These are phyloP conservation scores for Cheilinus undulatus DNA, from an alignment of 2,113 vertebrate genomes.

Conservation along the genomic window DNA sequence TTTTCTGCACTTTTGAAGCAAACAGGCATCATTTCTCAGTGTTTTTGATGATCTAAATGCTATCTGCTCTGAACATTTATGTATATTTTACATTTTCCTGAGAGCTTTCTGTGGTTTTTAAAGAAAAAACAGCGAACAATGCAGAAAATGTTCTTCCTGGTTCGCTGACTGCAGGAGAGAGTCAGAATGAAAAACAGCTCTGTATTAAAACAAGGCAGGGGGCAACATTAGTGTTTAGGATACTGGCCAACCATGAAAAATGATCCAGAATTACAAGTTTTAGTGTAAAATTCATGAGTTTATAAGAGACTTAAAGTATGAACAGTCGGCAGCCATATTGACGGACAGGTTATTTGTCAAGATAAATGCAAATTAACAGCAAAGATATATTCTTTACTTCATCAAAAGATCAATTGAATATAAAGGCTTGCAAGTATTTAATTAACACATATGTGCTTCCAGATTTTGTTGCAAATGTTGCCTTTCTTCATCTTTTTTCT, in stretches of 20 bases:
- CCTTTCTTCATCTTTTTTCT: no score
- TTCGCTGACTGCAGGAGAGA: not conserved
- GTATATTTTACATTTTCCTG: constrained; percentile 5
- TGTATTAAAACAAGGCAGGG: not conserved
- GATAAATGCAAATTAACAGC: not conserved
- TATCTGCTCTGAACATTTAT: constrained; percentile 3
- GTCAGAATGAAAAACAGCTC: not conserved
- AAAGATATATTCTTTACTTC: no score
- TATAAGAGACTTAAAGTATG: not conserved
- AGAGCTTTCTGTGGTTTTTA: no score
- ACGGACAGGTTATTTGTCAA: not conserved
- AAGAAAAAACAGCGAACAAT: no score
- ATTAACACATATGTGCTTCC: no score
- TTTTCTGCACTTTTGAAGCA: constrained; percentile 5
- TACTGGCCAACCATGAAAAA: not conserved
- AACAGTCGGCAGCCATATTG: not conserved
- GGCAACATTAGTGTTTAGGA: not conserved
- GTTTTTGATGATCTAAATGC: not conserved
- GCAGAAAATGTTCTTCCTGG: not conserved
- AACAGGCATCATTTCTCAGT: not conserved
- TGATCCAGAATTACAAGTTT: not conserved
- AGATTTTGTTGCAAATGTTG: no score
- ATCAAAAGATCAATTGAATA: no score
- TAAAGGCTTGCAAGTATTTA: no score
- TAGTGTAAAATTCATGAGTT: not conserved